Evolutionary conservation across 2,797 vertebrate species (phyloP).

Genomic region (Spheniscus humboldti): DNA sequence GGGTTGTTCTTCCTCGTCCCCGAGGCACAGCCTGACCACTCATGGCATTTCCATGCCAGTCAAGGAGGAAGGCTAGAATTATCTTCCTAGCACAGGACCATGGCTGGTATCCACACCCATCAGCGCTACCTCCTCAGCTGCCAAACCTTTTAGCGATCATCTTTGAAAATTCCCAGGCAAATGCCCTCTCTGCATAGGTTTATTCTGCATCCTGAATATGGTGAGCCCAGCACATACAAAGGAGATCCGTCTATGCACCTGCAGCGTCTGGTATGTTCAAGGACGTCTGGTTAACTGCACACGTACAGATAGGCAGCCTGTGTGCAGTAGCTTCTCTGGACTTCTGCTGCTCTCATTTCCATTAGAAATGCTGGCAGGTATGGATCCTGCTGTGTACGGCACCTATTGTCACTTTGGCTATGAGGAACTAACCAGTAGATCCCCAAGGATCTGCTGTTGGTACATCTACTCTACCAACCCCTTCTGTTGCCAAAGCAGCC

Average conservation of each 20-base stretch:
- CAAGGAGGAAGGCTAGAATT: not conserved
- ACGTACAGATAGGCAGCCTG: accelerated
- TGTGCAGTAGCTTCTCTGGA: accelerated
- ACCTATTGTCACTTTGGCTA: not conserved
- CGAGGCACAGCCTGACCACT: not conserved
- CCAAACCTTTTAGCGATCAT: not conserved
- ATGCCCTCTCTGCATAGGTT: not conserved
- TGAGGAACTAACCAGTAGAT: not conserved
- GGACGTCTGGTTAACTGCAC: not conserved
- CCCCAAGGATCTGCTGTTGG: not conserved
- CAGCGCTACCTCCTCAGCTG: not conserved
- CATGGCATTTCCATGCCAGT: accelerated
- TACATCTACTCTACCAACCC: not conserved
- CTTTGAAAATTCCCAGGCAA: not conserved
- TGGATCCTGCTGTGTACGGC: accelerated
- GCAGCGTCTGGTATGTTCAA: not conserved
- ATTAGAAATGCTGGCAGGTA: not conserved
- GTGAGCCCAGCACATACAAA: not conserved
- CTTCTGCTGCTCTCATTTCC: not conserved
- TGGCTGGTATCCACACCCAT: not conserved
- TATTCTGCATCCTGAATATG: not conserved
- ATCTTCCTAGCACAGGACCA: not conserved
- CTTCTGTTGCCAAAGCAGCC: not conserved
- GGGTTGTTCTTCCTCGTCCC: not conserved
- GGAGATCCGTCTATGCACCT: not conserved